Conservation (phyloP, 2,797 vertebrate species). For the Rachycentron canadum region DNA sequence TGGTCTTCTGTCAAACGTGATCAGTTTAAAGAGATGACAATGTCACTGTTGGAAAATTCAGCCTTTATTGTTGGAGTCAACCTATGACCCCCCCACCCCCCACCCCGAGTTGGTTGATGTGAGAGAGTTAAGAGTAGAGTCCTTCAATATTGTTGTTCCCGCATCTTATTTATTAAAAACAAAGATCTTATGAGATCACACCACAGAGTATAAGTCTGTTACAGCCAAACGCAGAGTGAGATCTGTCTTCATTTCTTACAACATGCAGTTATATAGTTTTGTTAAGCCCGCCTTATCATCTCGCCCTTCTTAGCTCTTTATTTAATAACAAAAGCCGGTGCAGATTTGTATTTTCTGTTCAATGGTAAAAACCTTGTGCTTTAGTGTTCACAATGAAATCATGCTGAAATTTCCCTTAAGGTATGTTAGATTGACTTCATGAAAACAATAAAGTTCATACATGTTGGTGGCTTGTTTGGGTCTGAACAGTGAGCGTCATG, state of each 20-base stretch:
- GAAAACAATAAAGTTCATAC: background rate
- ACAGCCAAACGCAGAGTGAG: too few relatives aligned
- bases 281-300: too few relatives aligned
- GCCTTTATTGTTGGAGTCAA: constrained; percentile 4
- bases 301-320: too few relatives aligned
- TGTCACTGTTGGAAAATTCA: constrained; percentile 9
- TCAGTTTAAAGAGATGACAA: constrained; percentile 42
- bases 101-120: too few relatives aligned
- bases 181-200: too few relatives aligned
- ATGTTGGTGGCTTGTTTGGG: background rate
- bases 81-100: too few relatives aligned
- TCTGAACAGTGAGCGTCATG: background rate
- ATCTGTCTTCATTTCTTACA: too few relatives aligned
- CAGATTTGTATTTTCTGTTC: background rate
- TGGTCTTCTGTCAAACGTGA: constrained; percentile 48
- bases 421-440: background rate
- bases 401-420: background rate
- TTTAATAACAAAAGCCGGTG: background rate
- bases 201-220: too few relatives aligned
- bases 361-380: background rate
- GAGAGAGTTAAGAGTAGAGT: too few relatives aligned
- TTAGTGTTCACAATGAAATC: background rate
- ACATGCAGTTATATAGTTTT: too few relatives aligned
- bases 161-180: too few relatives aligned
- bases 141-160: too few relatives aligned